Percentiles rank a stretch among this genome's conserved stretches.
phyloP scores from a whole-genome alignment of 1,140 invertebrate genomes.

The Portunus trituberculatus region DNA sequence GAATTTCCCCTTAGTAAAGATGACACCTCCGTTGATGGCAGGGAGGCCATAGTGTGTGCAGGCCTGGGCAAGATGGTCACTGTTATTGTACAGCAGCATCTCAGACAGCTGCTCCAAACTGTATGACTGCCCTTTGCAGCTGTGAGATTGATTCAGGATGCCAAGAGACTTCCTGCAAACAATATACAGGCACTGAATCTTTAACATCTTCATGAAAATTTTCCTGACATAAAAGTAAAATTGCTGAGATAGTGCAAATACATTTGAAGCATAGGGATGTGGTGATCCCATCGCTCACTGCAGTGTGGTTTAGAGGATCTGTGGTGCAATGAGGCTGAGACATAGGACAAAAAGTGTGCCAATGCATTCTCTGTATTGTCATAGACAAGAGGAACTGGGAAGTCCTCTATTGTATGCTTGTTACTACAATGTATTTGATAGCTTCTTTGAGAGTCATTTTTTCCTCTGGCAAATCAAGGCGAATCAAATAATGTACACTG shows the following conservation, averaged over 20 bases:
- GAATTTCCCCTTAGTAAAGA: conserved; percentile 45
- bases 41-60: conserved; percentile 50
- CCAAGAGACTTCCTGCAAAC: not conserved
- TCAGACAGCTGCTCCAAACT: conserved; percentile 43
- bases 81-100: conserved; percentile 4
- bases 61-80: not conserved
- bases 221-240: not conserved
- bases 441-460: no score
- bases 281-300: not conserved
- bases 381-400: no score
- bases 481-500: no score
- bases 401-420: no score
- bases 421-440: no score
- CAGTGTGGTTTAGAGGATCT: not conserved
- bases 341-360: not conserved
- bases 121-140: conserved; percentile 37
- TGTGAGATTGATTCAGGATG: conserved; percentile 46
- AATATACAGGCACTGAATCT: no score
- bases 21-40: not conserved
- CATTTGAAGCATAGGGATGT: not conserved
- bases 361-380: no score
- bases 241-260: not conserved
- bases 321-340: not conserved
- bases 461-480: no score
- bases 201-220: not conserved